These are phyloP conservation scores for Acleris sparsana DNA, from an alignment of 2,888 invertebrate genomes.

Conservation along the genomic window DNA sequence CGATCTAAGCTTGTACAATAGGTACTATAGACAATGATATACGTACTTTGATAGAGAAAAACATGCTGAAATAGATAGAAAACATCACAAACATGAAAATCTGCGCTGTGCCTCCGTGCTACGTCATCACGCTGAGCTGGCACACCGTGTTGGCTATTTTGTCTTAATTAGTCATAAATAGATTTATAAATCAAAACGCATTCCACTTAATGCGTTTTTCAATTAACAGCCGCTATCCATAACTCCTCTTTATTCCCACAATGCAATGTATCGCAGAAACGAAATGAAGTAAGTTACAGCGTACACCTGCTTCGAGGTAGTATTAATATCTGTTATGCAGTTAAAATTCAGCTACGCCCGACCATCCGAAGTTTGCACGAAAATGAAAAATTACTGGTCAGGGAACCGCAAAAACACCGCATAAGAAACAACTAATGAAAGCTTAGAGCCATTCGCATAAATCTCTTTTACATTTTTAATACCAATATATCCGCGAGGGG, in stretches of 20 bases:
- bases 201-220: not conserved
- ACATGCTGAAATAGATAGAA: too few species aligned
- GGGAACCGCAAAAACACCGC: slow-evolving; percentile 81
- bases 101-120: too few species aligned
- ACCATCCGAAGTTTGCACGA: slow-evolving; percentile 78
- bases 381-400: slow-evolving; percentile 84
- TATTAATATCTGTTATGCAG: slow-evolving; percentile 83
- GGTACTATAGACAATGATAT: too few species aligned
- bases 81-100: too few species aligned
- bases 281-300: slow-evolving; percentile 78
- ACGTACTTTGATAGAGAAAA: too few species aligned
- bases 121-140: too few species aligned
- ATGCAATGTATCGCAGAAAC: slow-evolving; percentile 64
- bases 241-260: slow-evolving; percentile 68
- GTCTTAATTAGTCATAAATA: too few species aligned
- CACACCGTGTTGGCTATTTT: too few species aligned
- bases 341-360: slow-evolving; percentile 73
- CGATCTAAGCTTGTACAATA: too few species aligned
- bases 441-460: slow-evolving; percentile 84
- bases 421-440: slow-evolving; percentile 83
- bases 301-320: slow-evolving; percentile 70
- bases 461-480: slow-evolving; percentile 84
- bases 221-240: slow-evolving; percentile 42
- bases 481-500: slow-evolving; percentile 81
- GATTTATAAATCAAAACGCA: too few species aligned